phyloP scores from a whole-genome alignment of 2,797 vertebrate genomes.

The Steatocranus sp. region DNA sequence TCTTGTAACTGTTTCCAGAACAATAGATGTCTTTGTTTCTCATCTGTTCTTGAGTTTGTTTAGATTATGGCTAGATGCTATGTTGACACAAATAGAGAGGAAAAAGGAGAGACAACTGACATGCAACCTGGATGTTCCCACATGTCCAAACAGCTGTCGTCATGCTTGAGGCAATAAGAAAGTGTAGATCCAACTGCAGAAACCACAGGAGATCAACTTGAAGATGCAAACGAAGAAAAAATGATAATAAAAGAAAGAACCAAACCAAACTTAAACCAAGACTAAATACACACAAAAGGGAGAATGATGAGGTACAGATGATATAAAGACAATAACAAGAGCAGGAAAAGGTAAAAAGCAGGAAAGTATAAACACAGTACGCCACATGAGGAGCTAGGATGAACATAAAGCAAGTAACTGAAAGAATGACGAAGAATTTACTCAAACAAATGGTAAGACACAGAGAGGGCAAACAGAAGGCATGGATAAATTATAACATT shows the following conservation, averaged over 20 bases:
- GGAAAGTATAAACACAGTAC: not conserved
- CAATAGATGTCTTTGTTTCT: not conserved
- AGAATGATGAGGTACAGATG: not conserved
- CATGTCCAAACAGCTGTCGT: not conserved
- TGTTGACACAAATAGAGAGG: not conserved
- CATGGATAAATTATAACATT: not conserved
- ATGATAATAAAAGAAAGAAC: not conserved
- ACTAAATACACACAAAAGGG: not conserved
- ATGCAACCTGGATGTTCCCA: not conserved
- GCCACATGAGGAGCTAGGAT: not conserved
- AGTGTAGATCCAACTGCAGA: not conserved
- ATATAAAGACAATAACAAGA: not conserved
- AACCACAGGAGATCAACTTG: not conserved
- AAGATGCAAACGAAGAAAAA: not conserved
- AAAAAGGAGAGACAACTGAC: not conserved
- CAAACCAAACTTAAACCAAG: not conserved
- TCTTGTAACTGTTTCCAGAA: not conserved
- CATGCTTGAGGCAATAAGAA: not conserved
- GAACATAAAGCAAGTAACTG: not conserved
- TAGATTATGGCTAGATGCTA: fast-evolving
- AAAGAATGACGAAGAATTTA: not conserved
- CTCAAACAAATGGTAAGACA: not conserved
- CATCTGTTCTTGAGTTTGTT: not conserved
- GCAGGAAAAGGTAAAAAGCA: not conserved
- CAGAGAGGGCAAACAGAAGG: not conserved